Conservation (phyloP, 92 coral and sea anemone species). For the Diadumene lineata region DNA sequence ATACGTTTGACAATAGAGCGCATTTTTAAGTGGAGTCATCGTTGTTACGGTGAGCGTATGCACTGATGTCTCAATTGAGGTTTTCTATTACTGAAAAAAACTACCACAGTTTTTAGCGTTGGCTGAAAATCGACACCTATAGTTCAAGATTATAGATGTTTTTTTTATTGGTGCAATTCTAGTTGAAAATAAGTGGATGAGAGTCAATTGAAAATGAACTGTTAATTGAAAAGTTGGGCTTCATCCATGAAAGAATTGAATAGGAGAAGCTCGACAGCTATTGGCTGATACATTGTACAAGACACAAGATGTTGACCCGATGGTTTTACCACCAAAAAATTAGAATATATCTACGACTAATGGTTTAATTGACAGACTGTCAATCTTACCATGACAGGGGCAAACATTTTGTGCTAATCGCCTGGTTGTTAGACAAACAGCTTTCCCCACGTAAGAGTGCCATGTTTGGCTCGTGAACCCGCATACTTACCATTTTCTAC, state of each 20-base stretch:
- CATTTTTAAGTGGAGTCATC: slow-evolving; percentile 14
- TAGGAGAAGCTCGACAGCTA: slow-evolving; percentile 33
- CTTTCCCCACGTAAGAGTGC: slow-evolving; percentile 70
- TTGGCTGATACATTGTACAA: slow-evolving; percentile 42
- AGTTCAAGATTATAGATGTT: background rate
- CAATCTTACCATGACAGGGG: slow-evolving; percentile 78
- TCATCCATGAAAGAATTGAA: slow-evolving; percentile 18
- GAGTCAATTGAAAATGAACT: slow-evolving; percentile 29
- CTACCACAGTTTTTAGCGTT: too few species aligned
- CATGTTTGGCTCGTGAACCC: slow-evolving; percentile 17
- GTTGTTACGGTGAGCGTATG: slow-evolving; percentile 95
- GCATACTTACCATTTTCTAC: slow-evolving; percentile 24
- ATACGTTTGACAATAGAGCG: slow-evolving; percentile 20
- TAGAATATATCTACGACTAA: slow-evolving; percentile 81
- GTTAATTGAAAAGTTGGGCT: slow-evolving; percentile 20
- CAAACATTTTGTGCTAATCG: slow-evolving; percentile 88
- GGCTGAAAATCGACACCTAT: too few species aligned
- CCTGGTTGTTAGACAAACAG: slow-evolving; percentile 78
- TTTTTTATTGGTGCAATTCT: slow-evolving; percentile 20
- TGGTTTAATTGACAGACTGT: slow-evolving; percentile 80
- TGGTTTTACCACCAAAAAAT: slow-evolving; percentile 75
- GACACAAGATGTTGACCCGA: slow-evolving; percentile 64
- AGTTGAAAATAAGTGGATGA: slow-evolving; percentile 18
- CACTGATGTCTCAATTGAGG: slow-evolving; percentile 43
- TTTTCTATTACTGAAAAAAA: slow-evolving; percentile 2